A percentile compares a stretch with the other conserved stretches of the same genome.
phyloP scores from a whole-genome alignment of 2,888 invertebrate genomes.

The Philopedon plagiatum region DNA sequence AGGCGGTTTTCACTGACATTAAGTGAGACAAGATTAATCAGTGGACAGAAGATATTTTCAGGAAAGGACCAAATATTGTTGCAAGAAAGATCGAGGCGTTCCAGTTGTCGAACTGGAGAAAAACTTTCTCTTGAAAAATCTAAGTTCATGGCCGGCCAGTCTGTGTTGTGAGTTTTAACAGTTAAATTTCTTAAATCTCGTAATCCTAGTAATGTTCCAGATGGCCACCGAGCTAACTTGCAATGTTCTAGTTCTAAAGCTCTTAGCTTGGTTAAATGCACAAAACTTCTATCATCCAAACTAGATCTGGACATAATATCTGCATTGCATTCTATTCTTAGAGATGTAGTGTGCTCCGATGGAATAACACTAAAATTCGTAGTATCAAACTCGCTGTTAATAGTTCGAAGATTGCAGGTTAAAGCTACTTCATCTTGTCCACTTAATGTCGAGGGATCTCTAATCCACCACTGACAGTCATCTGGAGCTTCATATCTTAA shows the following conservation, averaged over 20 bases:
- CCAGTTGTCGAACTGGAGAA: conserved; percentile 82
- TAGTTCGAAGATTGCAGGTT: conserved; percentile 84
- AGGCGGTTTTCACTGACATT: conserved; percentile 91
- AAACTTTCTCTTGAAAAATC: conserved; percentile 87
- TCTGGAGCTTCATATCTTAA: conserved; percentile 86
- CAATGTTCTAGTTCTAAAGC: conserved; percentile 88
- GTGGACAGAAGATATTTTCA: conserved; percentile 86
- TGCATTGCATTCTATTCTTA: conserved; percentile 85
- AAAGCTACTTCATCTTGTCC: conserved; percentile 80
- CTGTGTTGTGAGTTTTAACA: conserved; percentile 86
- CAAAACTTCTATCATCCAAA: conserved; percentile 82
- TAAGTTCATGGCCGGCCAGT: conserved; percentile 88
- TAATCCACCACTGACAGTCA: conserved; percentile 86
- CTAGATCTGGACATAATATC: conserved; percentile 86
- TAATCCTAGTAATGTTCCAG: conserved; percentile 84
- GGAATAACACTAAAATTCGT: conserved; percentile 92
- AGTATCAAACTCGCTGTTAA: conserved; percentile 89
- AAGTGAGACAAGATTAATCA: conserved; percentile 83
- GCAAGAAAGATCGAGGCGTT: conserved; percentile 87
- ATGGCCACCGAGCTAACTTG: conserved; percentile 87
- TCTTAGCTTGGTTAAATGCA: conserved; percentile 84
- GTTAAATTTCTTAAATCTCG: conserved; percentile 88
- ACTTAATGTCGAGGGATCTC: conserved; percentile 73
- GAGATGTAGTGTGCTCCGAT: conserved; percentile 84
- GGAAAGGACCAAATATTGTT: conserved; percentile 94